Conservation (phyloP, 2,888 invertebrate genomes). For the Eucera pruinosa region DNA sequence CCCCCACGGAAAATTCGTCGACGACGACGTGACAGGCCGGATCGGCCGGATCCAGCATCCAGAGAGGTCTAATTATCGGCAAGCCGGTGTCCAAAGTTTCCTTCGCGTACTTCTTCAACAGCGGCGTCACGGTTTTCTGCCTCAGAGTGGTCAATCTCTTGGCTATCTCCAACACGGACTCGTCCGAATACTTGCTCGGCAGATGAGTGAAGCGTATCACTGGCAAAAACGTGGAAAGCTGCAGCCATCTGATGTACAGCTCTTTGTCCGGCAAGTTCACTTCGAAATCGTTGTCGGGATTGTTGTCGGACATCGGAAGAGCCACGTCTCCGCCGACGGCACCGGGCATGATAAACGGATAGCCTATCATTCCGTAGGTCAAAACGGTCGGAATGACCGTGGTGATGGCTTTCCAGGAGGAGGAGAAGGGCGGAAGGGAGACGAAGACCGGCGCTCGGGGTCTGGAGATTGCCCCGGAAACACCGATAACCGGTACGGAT, state of each 20-base stretch:
- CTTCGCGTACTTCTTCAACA: slow-evolving; percentile 91
- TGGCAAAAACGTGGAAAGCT: slow-evolving; percentile 95
- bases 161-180: slow-evolving; percentile 90
- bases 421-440: slow-evolving; percentile 93
- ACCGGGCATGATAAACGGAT: slow-evolving; percentile 96
- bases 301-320: slow-evolving; percentile 86
- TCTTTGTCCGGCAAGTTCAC: slow-evolving; percentile 91
- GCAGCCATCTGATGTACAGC: slow-evolving; percentile 93
- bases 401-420: slow-evolving; percentile 94
- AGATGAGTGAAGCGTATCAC: slow-evolving; percentile 95
- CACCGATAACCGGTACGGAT: slow-evolving; percentile 90
- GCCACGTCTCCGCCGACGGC: slow-evolving; percentile 96
- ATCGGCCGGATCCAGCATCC: slow-evolving; percentile 94
- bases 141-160: slow-evolving; percentile 90
- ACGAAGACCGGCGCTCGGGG: slow-evolving; percentile 95
- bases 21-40: slow-evolving; percentile 90
- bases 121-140: slow-evolving; percentile 90
- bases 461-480: slow-evolving; percentile 92
- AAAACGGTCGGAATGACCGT: slow-evolving; percentile 94
- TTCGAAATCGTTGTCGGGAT: slow-evolving; percentile 93
- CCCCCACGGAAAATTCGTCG: slow-evolving; percentile 96
- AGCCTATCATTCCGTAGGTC: slow-evolving; percentile 95
- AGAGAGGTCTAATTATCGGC: slow-evolving; percentile 94
- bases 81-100: slow-evolving; percentile 92
- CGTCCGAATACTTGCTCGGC: slow-evolving; percentile 94